A percentile compares a stretch with the other conserved stretches of the same genome.
phyloP scores from a whole-genome alignment of 2,888 invertebrate genomes.

The Spisula subtruncata region DNA sequence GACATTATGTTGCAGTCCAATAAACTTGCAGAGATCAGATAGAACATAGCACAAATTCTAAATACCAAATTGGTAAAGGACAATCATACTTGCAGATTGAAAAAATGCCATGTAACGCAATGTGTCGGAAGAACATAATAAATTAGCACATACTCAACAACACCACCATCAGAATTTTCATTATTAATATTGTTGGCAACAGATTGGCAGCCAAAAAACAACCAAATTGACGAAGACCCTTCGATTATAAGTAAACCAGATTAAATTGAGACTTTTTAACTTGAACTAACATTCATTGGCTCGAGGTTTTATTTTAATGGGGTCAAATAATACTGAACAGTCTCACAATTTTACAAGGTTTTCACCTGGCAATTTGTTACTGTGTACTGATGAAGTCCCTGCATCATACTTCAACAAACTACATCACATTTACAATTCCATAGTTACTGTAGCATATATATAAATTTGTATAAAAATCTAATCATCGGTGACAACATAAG shows the following conservation, averaged over 20 bases:
- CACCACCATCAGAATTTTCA: too few relatives aligned
- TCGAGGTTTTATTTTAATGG: too few relatives aligned
- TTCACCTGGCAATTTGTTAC: neutral
- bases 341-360: too few relatives aligned
- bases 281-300: too few relatives aligned
- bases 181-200: too few relatives aligned
- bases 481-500: constrained; percentile 98
- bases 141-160: neutral
- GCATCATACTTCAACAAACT: neutral
- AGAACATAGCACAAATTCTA: neutral
- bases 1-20: neutral
- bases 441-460: neutral
- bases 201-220: too few relatives aligned
- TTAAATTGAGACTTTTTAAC: too few relatives aligned
- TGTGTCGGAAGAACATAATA: neutral
- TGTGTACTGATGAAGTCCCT: neutral
- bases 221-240: too few relatives aligned
- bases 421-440: neutral
- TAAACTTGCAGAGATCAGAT: neutral
- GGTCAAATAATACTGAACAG: too few relatives aligned
- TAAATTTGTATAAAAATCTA: constrained; percentile 57
- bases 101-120: neutral
- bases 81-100: neutral
- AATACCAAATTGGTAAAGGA: neutral
- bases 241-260: too few relatives aligned